These are phyloP conservation scores for Daubentonia madagascariensis DNA, from an alignment of 2,113 vertebrate species.

Conservation along the genomic window DNA sequence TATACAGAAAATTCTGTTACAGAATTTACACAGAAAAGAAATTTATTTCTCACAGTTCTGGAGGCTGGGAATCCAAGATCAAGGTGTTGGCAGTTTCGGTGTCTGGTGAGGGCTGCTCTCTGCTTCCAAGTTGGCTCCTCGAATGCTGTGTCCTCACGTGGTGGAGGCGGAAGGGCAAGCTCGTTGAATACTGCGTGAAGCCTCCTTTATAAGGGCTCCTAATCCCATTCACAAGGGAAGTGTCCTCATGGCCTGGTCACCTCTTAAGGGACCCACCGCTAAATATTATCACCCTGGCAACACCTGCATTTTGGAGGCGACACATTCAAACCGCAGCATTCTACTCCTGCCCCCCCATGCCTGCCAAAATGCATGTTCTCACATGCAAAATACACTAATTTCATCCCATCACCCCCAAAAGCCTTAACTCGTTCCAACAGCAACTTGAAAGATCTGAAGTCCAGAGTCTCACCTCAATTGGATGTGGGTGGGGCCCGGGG, in stretches of 20 bases:
- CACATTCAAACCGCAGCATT: background rate
- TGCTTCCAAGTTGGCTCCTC: background rate
- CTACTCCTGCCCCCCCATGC: background rate
- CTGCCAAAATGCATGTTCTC: background rate
- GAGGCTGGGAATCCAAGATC: background rate
- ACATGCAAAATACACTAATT: background rate
- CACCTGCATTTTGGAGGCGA: background rate
- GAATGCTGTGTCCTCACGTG: background rate
- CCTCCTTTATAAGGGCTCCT: background rate
- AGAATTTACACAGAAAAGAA: background rate
- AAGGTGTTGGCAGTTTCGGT: background rate
- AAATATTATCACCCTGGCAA: background rate
- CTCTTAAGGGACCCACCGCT: background rate
- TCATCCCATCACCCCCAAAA: background rate
- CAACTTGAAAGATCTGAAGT: background rate
- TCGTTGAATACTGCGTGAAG: background rate
- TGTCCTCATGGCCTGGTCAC: background rate
- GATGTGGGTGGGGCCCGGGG: background rate
- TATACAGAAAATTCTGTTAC: too few relatives aligned
- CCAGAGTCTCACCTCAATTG: background rate
- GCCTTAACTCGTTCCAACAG: background rate
- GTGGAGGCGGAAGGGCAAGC: background rate
- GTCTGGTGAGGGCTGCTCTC: background rate
- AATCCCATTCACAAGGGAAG: background rate
- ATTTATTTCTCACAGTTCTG: background rate